Percentiles rank a stretch among this genome's conserved stretches.
Conservation (phyloP, 35 echinoderm and acorn worm genomes). For the Eucidaris tribuloides region DNA sequence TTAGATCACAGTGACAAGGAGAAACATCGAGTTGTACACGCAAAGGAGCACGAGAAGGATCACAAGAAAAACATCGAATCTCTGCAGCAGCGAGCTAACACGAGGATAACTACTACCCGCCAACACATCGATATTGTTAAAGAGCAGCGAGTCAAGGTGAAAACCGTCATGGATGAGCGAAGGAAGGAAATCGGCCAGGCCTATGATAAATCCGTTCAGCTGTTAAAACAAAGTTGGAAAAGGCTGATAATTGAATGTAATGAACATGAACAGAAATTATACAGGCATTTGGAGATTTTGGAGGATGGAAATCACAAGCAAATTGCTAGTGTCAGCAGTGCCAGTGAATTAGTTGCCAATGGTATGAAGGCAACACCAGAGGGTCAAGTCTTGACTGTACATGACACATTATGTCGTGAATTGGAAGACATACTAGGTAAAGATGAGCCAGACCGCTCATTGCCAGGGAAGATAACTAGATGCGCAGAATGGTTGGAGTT, state of each 20-base stretch:
- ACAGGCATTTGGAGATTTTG: neutral
- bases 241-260: neutral
- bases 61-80: conserved; percentile 1
- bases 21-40: neutral
- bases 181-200: neutral
- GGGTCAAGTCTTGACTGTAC: neutral
- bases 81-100: neutral
- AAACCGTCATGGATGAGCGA: neutral
- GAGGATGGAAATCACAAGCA: neutral
- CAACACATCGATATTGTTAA: neutral
- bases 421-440: conserved; percentile 9
- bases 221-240: neutral
- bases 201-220: neutral
- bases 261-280: neutral
- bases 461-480: neutral
- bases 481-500: neutral
- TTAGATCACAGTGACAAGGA: neutral
- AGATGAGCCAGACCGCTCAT: neutral
- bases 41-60: neutral
- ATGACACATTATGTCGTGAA: conserved; percentile 8
- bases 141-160: neutral
- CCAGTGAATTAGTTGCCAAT: conserved; percentile 4
- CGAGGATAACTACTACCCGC: neutral
- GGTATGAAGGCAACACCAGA: neutral
- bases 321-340: neutral